These are phyloP conservation scores for Pachyrhynchus sulphureomaculatus DNA, from an alignment of 1,140 invertebrate genomes.

Conservation along the genomic window DNA sequence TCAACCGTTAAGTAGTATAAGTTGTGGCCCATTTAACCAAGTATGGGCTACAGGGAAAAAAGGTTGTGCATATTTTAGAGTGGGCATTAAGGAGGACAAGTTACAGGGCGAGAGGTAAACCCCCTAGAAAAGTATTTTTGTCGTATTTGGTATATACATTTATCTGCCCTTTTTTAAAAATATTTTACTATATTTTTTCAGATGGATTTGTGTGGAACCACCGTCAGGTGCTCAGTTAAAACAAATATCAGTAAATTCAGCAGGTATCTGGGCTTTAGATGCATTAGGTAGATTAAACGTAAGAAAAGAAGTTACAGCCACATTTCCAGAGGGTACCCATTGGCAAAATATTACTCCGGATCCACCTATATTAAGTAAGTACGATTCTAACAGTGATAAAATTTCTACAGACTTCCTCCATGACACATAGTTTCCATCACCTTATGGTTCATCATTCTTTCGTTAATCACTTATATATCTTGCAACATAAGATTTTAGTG, in stretches of 20 bases:
- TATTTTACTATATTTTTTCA: not conserved
- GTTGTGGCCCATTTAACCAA: constrained; percentile 63
- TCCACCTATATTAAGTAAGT: constrained; percentile 56
- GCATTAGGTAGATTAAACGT: constrained; percentile 64
- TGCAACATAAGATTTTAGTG: no score
- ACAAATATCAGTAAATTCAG: constrained; percentile 70
- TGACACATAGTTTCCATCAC: no score
- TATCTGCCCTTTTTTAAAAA: no score
- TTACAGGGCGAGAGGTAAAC: constrained; percentile 58
- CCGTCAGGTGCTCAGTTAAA: constrained; percentile 69
- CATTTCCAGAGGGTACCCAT: constrained; percentile 72
- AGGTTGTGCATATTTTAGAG: constrained; percentile 78
- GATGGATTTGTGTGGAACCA: constrained; percentile 64
- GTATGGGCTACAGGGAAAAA: constrained; percentile 87
- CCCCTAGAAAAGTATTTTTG: no score
- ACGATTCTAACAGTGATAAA: not conserved
- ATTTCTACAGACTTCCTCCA: no score
- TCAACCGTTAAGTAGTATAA: constrained; percentile 73
- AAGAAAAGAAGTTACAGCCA: constrained; percentile 64
- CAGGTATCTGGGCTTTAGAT: constrained; percentile 72
- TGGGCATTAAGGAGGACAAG: constrained; percentile 66
- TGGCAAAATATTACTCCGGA: constrained; percentile 67
- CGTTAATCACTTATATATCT: no score
- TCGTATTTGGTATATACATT: no score
- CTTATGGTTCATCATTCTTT: no score